Base-by-base conservation (phyloP, 1,140 invertebrate species). In the Drosophila parvula region DNA sequence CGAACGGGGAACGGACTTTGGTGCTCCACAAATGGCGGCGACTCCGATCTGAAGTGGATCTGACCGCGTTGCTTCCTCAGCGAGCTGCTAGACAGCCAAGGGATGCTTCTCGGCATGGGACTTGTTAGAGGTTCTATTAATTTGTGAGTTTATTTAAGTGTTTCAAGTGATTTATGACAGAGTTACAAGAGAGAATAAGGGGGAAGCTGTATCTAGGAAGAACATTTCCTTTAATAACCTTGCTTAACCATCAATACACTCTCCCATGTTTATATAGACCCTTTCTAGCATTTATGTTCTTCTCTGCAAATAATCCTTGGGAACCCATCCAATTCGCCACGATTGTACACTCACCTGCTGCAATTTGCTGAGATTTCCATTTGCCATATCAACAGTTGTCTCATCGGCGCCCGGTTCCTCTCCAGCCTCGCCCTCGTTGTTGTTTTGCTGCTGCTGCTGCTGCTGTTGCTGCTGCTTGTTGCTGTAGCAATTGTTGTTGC, bases 401-500 rank as follows among this genome's bases (percentile, higher is more conserved):
- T 76, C 84, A 83, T 83, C 75, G 63, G 60, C 60, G 51, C 75
- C 74, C 48, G 60, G 53, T 38, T 67, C 74, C 64, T 71, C 69
- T 11, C 18, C 28, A 34, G 34, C 36, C 53, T 59, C 70, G 27
- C 57, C 44, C 43, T 78, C 76, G 47, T 79, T 82, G 75, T 60
- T 74, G 64, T 77, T 74, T 74, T 70, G 58, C 56, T 57, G 74
- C 40, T 73, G 58, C 22, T 65, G 74, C 22, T 55, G 69, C 38
- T 70, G n/a, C n/a, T 40, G 38, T 48, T 76, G 85, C 68, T 78
- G 65, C 22, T 55, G 69, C 38, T 70, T 40, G 38, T 48, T 76
- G 85, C 68, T 78, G 65, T 78, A 89, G 77, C 73, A 83, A 80
- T 88, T 89, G 77, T 89, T 89, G 84, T 89, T 89, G 83, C 84